These are phyloP conservation scores for Sinocyclocheilus grahami DNA, from an alignment of 2,113 vertebrate species.

Conservation along the genomic window DNA sequence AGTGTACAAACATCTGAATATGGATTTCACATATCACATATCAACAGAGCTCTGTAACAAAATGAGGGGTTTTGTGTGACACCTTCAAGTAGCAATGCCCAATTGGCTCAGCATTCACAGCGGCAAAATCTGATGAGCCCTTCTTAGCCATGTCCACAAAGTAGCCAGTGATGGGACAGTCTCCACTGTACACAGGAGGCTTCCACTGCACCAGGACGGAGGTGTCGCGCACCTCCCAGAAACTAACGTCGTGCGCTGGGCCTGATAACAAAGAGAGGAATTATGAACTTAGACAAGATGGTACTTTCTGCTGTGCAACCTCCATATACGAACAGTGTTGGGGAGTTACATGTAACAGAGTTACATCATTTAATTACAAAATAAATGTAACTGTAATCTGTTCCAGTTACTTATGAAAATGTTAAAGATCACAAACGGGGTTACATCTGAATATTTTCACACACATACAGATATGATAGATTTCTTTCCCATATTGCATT, in stretches of 20 bases:
- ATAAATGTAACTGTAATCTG: too few relatives aligned
- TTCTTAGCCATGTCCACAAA: slow-evolving; percentile 88
- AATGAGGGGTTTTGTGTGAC: slow-evolving; percentile 5
- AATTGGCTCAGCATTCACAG: slow-evolving; percentile 77
- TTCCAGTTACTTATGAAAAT: too few relatives aligned
- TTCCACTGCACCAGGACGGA: slow-evolving; percentile 94
- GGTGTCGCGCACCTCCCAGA: slow-evolving; percentile 88
- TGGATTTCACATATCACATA: not conserved
- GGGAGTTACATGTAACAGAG: too few relatives aligned
- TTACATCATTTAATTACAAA: too few relatives aligned
- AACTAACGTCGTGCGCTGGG: slow-evolving; percentile 86
- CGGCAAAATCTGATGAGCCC: slow-evolving; percentile 79
- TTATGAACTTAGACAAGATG: not conserved
- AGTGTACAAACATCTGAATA: not conserved
- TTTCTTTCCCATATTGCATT: too few relatives aligned
- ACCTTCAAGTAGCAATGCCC: slow-evolving; percentile 86
- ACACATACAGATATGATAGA: too few relatives aligned
- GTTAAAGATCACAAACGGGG: too few relatives aligned
- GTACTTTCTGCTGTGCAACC: not conserved
- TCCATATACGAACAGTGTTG: too few relatives aligned
- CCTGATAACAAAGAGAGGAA: slow-evolving; percentile 70
- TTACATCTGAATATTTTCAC: too few relatives aligned
- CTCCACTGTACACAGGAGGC: slow-evolving; percentile 85
- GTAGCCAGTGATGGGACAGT: slow-evolving; percentile 83
- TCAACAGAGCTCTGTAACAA: not conserved